A percentile compares a stretch with the other conserved stretches of the same genome.
phyloP scores from a whole-genome alignment of 2,797 vertebrate genomes.

The Sylvilagus floridanus region DNA sequence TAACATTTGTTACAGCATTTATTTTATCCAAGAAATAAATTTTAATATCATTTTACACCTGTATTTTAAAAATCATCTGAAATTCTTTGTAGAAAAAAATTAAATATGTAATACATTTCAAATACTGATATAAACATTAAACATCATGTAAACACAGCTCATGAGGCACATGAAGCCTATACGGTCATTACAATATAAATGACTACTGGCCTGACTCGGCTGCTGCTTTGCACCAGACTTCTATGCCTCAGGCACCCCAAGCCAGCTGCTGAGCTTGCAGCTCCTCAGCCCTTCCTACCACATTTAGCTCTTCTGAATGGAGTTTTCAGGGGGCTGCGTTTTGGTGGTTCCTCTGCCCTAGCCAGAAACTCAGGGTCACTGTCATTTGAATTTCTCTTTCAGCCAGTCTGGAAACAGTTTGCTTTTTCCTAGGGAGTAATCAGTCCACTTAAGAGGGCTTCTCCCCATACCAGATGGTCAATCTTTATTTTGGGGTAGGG shows the following conservation, averaged over 20 bases:
- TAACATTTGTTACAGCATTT: background rate
- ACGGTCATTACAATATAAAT: background rate
- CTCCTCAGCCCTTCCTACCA: background rate
- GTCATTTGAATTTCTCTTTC: background rate
- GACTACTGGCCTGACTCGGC: background rate
- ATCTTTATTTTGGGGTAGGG: background rate
- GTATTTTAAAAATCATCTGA: background rate
- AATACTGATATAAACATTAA: constrained; percentile 40
- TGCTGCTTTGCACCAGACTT: background rate
- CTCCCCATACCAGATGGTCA: background rate
- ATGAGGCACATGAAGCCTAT: background rate
- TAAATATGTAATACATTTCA: constrained; percentile 13
- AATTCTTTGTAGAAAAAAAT: constrained; percentile 30
- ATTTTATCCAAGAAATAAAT: background rate
- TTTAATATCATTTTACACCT: constrained; percentile 20
- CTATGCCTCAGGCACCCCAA: background rate
- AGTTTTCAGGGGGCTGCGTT: background rate
- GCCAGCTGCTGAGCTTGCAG: background rate
- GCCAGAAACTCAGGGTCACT: background rate
- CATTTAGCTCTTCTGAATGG: background rate
- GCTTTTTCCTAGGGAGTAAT: background rate
- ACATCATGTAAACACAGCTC: background rate
- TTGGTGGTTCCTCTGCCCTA: background rate
- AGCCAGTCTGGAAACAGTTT: background rate
- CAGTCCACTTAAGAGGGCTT: background rate